Evolutionary conservation across 1,140 invertebrate species (phyloP).

Genomic region (Pseudoatta argentina): DNA sequence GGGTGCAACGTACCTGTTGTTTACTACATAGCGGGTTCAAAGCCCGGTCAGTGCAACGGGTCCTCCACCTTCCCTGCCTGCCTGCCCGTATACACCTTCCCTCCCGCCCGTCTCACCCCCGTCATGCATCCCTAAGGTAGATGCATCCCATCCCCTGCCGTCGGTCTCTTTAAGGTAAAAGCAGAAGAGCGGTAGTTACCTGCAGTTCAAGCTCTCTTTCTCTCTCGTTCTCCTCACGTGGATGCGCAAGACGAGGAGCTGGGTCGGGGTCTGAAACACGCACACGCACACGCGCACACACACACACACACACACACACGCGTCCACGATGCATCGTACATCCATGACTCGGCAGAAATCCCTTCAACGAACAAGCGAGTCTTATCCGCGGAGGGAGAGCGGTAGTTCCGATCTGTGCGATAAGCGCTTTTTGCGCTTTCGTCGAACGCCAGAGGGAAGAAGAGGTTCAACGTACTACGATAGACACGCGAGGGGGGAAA

Average conservation of each 20-base stretch:
- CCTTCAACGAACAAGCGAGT: slow-evolving; percentile 19
- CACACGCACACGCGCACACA: slow-evolving; percentile 1
- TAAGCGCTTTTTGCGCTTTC: slow-evolving; percentile 60
- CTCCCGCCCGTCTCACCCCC: slow-evolving; percentile 57
- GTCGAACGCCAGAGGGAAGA: slow-evolving; percentile 31
- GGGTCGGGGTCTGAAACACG: slow-evolving; percentile 46
- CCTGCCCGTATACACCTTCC: slow-evolving; percentile 30
- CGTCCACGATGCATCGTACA: slow-evolving; percentile 10
- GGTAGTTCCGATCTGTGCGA: slow-evolving; percentile 51
- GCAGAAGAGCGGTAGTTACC: slow-evolving; percentile 69
- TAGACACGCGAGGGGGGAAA: slow-evolving; percentile 32
- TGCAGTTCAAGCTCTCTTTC: slow-evolving; percentile 49
- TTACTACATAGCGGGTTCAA: slow-evolving; percentile 82
- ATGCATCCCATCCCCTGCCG: slow-evolving; percentile 72
- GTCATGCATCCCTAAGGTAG: slow-evolving; percentile 29
- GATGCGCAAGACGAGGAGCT: slow-evolving; percentile 71
- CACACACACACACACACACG: neutral
- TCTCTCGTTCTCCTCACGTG: slow-evolving; percentile 6
- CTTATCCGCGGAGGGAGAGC: slow-evolving; percentile 15
- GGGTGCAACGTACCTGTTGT: slow-evolving; percentile 84
- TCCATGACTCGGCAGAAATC: slow-evolving; percentile 57
- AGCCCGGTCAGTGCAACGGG: slow-evolving; percentile 82
- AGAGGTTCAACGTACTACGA: slow-evolving; percentile 51
- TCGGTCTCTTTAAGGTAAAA: slow-evolving; percentile 69
- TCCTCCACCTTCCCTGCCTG: slow-evolving; percentile 73